Base-by-base conservation (phyloP, 2,888 invertebrate species). In the Tholera decimalis region DNA sequence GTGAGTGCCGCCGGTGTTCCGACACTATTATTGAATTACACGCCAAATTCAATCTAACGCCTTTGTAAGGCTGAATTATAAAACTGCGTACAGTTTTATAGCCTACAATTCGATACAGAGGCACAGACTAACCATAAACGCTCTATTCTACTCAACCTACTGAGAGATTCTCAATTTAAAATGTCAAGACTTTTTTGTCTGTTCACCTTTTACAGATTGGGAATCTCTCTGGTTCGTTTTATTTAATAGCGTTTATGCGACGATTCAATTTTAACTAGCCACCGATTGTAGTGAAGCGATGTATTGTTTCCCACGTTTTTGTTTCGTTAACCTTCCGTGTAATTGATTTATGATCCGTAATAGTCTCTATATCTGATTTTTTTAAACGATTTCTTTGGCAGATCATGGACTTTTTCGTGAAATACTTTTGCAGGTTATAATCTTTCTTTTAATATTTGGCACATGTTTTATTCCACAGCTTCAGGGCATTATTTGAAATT, bases 301-400 rank as follows among this genome's bases (percentile, higher is more conserved):
- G 87, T 68, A 82, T 88, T 88, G 89, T 90, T 93, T 94, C 94
- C 94, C 94, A 94, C 94, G 94, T 94, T 94, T 93, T 93, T 92
- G 88, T 92, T 91, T 91, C 91, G 85, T 90, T 91, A 90, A 88
- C 88, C 83, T 89, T 89, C 91, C 85, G 86, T 89, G 87, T 90
- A 93, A 92, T 92, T 88, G 88, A 93, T 93, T 93, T 83, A 87
- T 86, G 83, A 83, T 86, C 86, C 88, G 85, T 89, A 86, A 85
- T 87, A 85, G 88, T 85, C 90, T 88, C 89, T 87, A 77, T 84
- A 84, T 88, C 83, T 78, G 79, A 58, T 64, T 77, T 80, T 79
- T 67, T 24, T 44, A 79, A 78, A 83, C 75, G 70, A 82, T 82
- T 82, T 73, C 37, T 74, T 60, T 66, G 70, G 68, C 18, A 58